phyloP scores from a whole-genome alignment of 2,888 invertebrate genomes.

The Mesorhabditis spiculigera region DNA sequence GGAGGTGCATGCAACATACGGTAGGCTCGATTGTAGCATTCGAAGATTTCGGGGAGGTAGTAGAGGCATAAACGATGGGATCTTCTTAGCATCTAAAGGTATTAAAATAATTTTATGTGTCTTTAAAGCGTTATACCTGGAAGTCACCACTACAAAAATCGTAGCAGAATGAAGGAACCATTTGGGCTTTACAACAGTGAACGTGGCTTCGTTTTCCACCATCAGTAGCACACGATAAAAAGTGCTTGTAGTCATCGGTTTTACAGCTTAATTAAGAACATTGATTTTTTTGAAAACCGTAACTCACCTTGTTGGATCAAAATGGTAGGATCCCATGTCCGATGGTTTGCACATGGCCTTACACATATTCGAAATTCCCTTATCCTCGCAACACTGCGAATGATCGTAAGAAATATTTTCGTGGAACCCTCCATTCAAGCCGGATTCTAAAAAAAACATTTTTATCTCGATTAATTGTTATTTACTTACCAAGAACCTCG shows the following conservation, averaged over 20 bases:
- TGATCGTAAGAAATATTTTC: conserved; percentile 53
- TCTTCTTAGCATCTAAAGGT: conserved; percentile 45
- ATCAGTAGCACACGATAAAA: conserved; percentile 53
- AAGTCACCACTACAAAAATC: conserved; percentile 56
- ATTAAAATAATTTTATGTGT: not conserved
- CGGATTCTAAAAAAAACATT: conserved; percentile 43
- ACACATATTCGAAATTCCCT: conserved; percentile 76
- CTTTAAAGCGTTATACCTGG: conserved; percentile 19
- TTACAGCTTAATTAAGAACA: conserved; percentile 41
- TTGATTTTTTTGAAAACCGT: not conserved
- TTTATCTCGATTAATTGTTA: not conserved
- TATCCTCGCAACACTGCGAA: conserved; percentile 73
- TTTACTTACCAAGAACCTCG: conserved; percentile 46
- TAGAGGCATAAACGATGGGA: conserved; percentile 57
- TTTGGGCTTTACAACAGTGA: conserved; percentile 55
- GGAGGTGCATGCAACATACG: conserved; percentile 34
- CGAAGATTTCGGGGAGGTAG: conserved; percentile 57
- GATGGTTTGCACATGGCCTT: conserved; percentile 72
- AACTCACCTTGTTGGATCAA: conserved; percentile 52
- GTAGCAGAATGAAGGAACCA: conserved; percentile 57
- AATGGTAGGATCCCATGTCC: conserved; percentile 49
- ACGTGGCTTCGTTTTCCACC: conserved; percentile 51
- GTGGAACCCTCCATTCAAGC: conserved; percentile 50
- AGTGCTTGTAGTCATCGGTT: conserved; percentile 54
- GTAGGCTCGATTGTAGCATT: conserved; percentile 53